A percentile compares a stretch with the other conserved stretches of the same genome.
Evolutionary conservation across 2,113 vertebrate genomes (phyloP).

Genomic region (Phalacrocorax carbo): DNA sequence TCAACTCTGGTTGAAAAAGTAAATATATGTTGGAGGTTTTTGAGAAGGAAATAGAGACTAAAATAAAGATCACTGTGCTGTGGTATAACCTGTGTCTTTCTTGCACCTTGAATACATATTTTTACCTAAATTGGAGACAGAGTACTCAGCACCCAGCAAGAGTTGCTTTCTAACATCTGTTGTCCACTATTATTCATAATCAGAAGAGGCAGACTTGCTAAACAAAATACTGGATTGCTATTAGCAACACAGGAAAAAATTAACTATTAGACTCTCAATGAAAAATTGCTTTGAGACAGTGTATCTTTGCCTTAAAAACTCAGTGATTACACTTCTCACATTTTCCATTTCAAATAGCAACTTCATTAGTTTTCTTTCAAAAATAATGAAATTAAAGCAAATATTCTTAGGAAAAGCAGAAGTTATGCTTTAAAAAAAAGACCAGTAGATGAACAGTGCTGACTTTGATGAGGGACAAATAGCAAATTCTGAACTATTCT

Average conservation of each 20-base stretch:
- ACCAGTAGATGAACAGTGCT: too few species aligned
- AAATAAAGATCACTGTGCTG: neutral
- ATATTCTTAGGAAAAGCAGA: neutral
- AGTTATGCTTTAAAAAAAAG: neutral
- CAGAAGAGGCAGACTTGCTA: neutral
- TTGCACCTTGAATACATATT: neutral
- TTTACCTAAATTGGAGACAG: neutral
- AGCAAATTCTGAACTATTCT: too few species aligned
- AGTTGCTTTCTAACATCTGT: neutral
- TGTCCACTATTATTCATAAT: neutral
- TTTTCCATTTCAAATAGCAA: neutral
- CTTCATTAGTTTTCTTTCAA: neutral
- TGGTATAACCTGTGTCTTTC: neutral
- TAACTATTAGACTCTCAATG: neutral
- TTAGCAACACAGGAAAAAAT: neutral
- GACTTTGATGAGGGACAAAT: too few species aligned
- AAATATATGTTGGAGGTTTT: neutral
- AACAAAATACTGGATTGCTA: neutral
- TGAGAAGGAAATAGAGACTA: neutral
- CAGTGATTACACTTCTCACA: neutral
- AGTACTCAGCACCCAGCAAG: neutral
- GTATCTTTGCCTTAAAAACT: neutral
- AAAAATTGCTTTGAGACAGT: neutral
- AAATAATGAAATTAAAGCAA: neutral
- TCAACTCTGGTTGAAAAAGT: neutral